Conservation (phyloP, 2,888 invertebrate genomes). For the Hypena proboscidalis region DNA sequence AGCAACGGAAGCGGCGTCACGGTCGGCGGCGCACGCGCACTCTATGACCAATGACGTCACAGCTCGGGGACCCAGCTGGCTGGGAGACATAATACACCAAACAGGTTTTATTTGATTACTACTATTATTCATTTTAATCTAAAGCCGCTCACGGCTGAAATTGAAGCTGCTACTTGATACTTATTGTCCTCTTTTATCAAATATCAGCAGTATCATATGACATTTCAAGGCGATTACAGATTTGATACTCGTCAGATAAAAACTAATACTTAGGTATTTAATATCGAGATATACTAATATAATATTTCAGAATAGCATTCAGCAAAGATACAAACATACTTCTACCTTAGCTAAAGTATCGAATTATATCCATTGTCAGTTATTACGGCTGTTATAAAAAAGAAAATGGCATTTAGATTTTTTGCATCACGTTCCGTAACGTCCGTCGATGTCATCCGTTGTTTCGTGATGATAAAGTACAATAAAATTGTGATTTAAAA, state of each 20-base stretch:
- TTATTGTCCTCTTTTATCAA: constrained; percentile 51
- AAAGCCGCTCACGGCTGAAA: constrained; percentile 34
- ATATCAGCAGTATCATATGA: constrained; percentile 54
- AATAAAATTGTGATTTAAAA: constrained; percentile 22
- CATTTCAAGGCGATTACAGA: constrained; percentile 55
- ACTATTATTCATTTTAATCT: constrained; percentile 29
- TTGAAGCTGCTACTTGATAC: constrained; percentile 43
- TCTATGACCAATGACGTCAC: constrained; percentile 71
- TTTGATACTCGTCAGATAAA: constrained; percentile 44
- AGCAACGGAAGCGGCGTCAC: constrained; percentile 78
- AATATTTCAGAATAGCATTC: constrained; percentile 17
- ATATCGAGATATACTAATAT: no score
- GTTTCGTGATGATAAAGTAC: constrained; percentile 41
- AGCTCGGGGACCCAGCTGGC: constrained; percentile 50
- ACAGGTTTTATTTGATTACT: constrained; percentile 34
- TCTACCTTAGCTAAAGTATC: constrained; percentile 24
- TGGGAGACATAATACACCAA: constrained; percentile 36
- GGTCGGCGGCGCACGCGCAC: constrained; percentile 70
- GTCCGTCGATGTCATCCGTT: constrained; percentile 51
- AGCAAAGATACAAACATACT: constrained; percentile 11
- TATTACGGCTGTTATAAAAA: constrained; percentile 19
- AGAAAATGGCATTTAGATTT: constrained; percentile 36
- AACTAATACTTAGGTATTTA: no score
- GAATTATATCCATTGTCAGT: constrained; percentile 18
- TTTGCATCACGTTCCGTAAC: constrained; percentile 60